phyloP scores from a whole-genome alignment of 2,797 vertebrate species.

The Ceyx erithaca region DNA sequence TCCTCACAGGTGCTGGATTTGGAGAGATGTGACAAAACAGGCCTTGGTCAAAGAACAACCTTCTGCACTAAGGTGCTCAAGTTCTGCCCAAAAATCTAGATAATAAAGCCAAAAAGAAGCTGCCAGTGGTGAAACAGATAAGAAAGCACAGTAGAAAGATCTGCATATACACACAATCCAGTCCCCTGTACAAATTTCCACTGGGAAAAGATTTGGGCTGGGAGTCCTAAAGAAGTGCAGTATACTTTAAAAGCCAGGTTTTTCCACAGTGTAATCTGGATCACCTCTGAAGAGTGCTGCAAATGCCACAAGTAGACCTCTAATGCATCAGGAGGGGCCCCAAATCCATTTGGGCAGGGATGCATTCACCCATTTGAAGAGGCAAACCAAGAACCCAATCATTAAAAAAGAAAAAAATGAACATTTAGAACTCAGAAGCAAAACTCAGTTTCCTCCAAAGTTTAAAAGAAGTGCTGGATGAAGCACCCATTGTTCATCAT shows the following conservation, averaged over 20 bases:
- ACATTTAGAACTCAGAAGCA: not conserved
- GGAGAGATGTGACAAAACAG: not conserved
- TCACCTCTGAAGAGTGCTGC: not conserved
- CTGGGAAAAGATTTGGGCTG: not conserved
- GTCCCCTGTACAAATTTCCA: not conserved
- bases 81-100: not conserved
- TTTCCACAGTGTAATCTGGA: not conserved
- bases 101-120: not conserved
- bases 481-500: not conserved
- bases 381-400: not conserved
- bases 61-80: not conserved
- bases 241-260: not conserved
- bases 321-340: not conserved
- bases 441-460: not conserved
- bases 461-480: not conserved
- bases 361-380: not conserved
- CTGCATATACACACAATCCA: not conserved
- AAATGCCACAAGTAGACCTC: not conserved
- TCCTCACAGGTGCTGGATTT: not conserved
- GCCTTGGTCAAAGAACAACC: not conserved
- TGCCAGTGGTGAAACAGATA: not conserved
- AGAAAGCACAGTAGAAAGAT: not conserved
- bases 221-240: not conserved
- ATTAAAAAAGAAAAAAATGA: not conserved
- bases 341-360: not conserved